Percentiles rank a stretch among this genome's conserved stretches.
Evolutionary conservation across 2,797 vertebrate genomes (phyloP).

Genomic region (Aulostomus chinensis): DNA sequence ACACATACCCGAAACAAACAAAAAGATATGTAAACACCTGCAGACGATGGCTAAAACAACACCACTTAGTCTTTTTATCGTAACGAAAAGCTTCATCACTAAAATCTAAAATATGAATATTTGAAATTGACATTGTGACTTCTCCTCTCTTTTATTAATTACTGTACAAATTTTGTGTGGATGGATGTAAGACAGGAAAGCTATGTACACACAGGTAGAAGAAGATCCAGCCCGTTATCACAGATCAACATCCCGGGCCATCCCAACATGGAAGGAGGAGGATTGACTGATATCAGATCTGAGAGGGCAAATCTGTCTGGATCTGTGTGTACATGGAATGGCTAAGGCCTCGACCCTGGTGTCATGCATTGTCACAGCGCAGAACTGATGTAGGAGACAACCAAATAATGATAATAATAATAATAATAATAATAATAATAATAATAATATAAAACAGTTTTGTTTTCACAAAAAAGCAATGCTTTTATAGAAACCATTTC

Average conservation of each 20-base stretch:
- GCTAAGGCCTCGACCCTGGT: constrained; percentile 82
- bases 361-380: constrained; percentile 83
- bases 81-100: constrained; percentile 53
- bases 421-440: constrained; percentile 30
- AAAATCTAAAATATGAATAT: constrained; percentile 70
- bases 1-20: constrained; percentile 54
- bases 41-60: constrained; percentile 76
- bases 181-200: constrained; percentile 62
- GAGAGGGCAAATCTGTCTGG: constrained; percentile 43
- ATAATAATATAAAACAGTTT: constrained; percentile 29
- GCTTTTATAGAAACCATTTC: constrained; percentile 56
- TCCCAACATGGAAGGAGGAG: constrained; percentile 26
- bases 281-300: constrained; percentile 55
- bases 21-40: constrained; percentile 63
- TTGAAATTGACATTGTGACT: constrained; percentile 64
- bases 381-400: constrained; percentile 65
- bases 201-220: constrained; percentile 51
- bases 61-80: constrained; percentile 52
- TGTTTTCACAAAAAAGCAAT: constrained; percentile 49
- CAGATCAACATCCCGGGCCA: constrained; percentile 29
- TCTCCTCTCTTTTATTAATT: constrained; percentile 60
- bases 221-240: constrained; percentile 40
- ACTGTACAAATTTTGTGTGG: constrained; percentile 59
- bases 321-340: constrained; percentile 59
- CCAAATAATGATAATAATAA: constrained; percentile 22